These are phyloP conservation scores for Globia sparganii DNA, from an alignment of 2,888 invertebrate genomes.

Conservation along the genomic window DNA sequence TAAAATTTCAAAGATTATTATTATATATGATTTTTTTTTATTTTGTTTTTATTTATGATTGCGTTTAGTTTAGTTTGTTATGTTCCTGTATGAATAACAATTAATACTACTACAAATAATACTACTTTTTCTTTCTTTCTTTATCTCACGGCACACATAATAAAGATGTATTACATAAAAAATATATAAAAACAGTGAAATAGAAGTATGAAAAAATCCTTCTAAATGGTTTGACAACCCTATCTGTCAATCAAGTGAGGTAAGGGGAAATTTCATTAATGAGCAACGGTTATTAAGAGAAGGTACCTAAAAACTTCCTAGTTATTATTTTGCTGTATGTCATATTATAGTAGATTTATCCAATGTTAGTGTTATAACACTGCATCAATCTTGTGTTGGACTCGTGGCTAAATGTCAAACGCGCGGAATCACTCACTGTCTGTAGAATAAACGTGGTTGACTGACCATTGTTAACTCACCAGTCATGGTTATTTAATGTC, in stretches of 20 bases:
- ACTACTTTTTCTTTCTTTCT: not conserved
- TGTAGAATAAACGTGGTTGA: no score
- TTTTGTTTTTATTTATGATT: not conserved
- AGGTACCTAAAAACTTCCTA: not conserved
- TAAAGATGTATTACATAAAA: not conserved
- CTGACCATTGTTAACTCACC: not conserved
- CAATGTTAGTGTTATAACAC: not conserved
- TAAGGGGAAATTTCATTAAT: conserved; percentile 26
- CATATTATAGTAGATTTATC: not conserved
- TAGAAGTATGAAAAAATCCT: not conserved
- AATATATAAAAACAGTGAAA: not conserved
- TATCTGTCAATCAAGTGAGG: conserved; percentile 28
- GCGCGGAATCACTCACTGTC: not conserved
- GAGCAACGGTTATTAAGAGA: conserved; percentile 14
- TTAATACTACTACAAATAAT: not conserved
- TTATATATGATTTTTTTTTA: not conserved
- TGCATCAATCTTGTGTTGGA: not conserved
- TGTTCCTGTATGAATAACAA: not conserved
- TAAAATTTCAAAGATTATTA: not conserved
- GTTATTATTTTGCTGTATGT: not conserved
- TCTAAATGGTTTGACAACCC: conserved; percentile 36
- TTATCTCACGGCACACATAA: not conserved
- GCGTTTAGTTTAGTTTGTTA: not conserved
- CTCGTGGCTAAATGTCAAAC: no score
- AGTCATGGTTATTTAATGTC: not conserved